Evolutionary conservation across 2,113 vertebrate species (phyloP).

Genomic region (Garra rufa): DNA sequence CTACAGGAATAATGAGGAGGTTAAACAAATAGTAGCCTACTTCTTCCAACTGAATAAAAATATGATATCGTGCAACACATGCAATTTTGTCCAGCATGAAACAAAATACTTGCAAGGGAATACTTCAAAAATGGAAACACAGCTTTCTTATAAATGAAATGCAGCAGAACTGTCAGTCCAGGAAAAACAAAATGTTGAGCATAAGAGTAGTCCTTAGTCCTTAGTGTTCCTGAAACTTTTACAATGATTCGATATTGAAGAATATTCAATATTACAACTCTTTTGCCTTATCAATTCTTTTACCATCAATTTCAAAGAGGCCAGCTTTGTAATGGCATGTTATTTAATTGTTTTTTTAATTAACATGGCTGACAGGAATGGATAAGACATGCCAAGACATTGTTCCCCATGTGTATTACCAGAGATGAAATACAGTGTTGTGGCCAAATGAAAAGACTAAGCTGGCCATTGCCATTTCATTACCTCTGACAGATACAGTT

Average conservation of each 20-base stretch:
- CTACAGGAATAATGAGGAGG: neutral
- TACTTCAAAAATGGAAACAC: neutral
- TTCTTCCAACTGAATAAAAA: neutral
- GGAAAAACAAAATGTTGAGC: neutral
- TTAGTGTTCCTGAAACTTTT: neutral
- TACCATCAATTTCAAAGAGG: neutral
- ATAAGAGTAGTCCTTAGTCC: neutral
- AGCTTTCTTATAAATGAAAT: neutral
- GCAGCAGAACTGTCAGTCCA: neutral
- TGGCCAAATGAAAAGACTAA: neutral
- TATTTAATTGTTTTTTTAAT: neutral
- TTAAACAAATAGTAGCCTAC: neutral
- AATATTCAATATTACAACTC: neutral
- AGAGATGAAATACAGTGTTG: too few relatives aligned
- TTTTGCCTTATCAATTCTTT: neutral
- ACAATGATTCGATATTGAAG: neutral
- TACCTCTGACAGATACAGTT: neutral
- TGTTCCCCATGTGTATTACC: neutral
- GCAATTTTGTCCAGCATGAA: too few relatives aligned
- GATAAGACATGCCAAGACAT: constrained; percentile 3
- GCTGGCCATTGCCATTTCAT: neutral
- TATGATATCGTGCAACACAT: neutral
- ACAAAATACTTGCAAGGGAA: neutral
- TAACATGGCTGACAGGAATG: neutral
- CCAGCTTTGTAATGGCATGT: neutral